phyloP scores from a whole-genome alignment of 1,140 invertebrate genomes.

The Drosophila persimilis region DNA sequence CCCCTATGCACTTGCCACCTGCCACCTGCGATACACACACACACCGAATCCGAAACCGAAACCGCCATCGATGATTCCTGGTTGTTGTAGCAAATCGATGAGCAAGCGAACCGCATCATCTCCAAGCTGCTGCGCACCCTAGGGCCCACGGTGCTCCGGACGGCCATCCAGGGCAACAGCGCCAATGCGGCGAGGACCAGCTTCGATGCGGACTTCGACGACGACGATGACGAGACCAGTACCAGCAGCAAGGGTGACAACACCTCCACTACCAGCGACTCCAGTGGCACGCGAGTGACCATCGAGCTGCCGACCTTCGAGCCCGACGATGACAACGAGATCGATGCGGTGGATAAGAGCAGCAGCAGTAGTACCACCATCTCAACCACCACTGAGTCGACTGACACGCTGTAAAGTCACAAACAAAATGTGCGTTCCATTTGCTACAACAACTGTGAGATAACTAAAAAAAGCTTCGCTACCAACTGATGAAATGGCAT shows the following conservation, averaged over 20 bases:
- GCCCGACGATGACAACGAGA: conserved; percentile 82
- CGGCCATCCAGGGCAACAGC: conserved; percentile 77
- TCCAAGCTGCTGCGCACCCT: conserved; percentile 87
- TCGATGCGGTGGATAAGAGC: conserved; percentile 55
- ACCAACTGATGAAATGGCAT: conserved; percentile 25
- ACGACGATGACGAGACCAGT: conserved; percentile 58
- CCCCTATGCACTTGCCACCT: conserved; percentile 14
- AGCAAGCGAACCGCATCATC: conserved; percentile 89
- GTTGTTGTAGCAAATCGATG: conserved; percentile 89
- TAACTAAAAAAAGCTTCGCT: background rate
- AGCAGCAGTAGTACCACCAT: conserved; percentile 15
- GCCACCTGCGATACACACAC: conserved; percentile 10
- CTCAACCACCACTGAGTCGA: conserved; percentile 37
- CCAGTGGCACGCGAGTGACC: conserved; percentile 75
- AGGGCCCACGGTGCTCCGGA: conserved; percentile 86
- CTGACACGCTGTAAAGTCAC: background rate
- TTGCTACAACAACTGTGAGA: conserved; percentile 72
- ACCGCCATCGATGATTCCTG: conserved; percentile 33
- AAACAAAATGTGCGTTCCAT: conserved; percentile 53
- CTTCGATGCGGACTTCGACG: conserved; percentile 81
- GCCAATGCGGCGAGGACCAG: conserved; percentile 72
- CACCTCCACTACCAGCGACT: conserved; percentile 46
- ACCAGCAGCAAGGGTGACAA: conserved; percentile 26
- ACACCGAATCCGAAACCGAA: conserved; percentile 23
- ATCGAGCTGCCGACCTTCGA: conserved; percentile 84